Base-by-base conservation (phyloP, 2,113 vertebrate genomes). In the Sciurus niger region DNA sequence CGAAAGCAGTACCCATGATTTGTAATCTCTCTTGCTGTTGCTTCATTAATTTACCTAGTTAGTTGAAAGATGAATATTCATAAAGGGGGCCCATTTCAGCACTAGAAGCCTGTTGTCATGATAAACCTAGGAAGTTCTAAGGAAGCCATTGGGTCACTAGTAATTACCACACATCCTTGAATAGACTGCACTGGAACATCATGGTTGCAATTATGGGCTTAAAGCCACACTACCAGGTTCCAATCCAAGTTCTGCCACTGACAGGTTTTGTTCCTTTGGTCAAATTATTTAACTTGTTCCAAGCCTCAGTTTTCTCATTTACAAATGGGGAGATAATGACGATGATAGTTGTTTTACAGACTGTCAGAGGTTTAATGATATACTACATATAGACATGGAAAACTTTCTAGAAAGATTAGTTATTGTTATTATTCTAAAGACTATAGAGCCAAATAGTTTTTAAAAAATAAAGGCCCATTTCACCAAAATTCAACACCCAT, bases 401-500 rank as follows among this genome's bases (percentile, higher is more conserved):
- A 32, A 79, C 34, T 74, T 85, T 92, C 40, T 74, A 86, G 63
- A 93, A 67, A 55, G 67, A 63, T 85, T 93, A 67, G 17, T 48
- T 90, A 22, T 80, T 94, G 9, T 74, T 79, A 95, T 80, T 74
- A 74, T 79, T 86, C 43, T 51, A 85, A 78, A 93, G 37, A n/a
- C 37, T 43, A 6, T 18, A 55, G 46, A 93, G n/a, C 10, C 82
- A 83, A 93, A 82, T 4, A 93, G 32, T 25, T 65, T 55, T 79
- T 32, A 55, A 80, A 82, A 80, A 76, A 77, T 17, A 8, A 92
- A 89, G 37, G 0, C 68, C 2, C 30, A 92, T 8, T 58, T 58
- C 55, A 58, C 6, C 6, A 58, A 58, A 58, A 58, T 58, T 58
- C 1, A 24, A 58, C 55, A 58, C 55, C 55, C 55, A 58, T 58